A percentile compares a stretch with the other conserved stretches of the same genome.
Conservation (phyloP, 2,797 vertebrate species). For the Remorina albescens region DNA sequence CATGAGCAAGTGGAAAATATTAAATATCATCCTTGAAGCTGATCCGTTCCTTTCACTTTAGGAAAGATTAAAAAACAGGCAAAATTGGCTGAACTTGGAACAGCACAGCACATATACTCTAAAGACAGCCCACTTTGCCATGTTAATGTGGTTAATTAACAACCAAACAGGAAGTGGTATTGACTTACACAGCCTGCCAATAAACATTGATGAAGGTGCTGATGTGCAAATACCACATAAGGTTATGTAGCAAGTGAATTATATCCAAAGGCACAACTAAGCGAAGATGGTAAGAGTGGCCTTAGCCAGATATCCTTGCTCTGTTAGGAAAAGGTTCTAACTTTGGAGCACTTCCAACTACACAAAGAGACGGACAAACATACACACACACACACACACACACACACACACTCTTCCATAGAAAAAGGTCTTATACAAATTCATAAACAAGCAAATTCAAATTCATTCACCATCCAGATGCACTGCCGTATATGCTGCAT, state of each 20-base stretch:
- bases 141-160: constrained; percentile 75
- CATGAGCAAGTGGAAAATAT: constrained; percentile 59
- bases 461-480: constrained; percentile 17
- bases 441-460: constrained; percentile 31
- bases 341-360: neutral
- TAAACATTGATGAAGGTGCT: constrained; percentile 65
- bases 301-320: no score
- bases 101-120: constrained; percentile 67
- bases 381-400: constrained; percentile 10
- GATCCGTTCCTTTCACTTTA: constrained; percentile 66
- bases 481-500: constrained; percentile 19
- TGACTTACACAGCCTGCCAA: constrained; percentile 71
- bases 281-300: no score
- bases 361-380: constrained; percentile 25
- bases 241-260: constrained; percentile 28
- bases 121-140: constrained; percentile 66
- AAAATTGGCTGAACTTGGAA: constrained; percentile 68
- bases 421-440: constrained; percentile 13
- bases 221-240: constrained; percentile 63
- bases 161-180: constrained; percentile 70
- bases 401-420: constrained; percentile 23
- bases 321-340: no score
- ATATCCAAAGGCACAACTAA: constrained; percentile 41
- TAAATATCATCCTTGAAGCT: constrained; percentile 67
- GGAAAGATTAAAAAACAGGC: constrained; percentile 52